A percentile compares a stretch with the other conserved stretches of the same genome.
Conservation (phyloP, 2,888 invertebrate genomes). For the Digitonthophagus gazella region DNA sequence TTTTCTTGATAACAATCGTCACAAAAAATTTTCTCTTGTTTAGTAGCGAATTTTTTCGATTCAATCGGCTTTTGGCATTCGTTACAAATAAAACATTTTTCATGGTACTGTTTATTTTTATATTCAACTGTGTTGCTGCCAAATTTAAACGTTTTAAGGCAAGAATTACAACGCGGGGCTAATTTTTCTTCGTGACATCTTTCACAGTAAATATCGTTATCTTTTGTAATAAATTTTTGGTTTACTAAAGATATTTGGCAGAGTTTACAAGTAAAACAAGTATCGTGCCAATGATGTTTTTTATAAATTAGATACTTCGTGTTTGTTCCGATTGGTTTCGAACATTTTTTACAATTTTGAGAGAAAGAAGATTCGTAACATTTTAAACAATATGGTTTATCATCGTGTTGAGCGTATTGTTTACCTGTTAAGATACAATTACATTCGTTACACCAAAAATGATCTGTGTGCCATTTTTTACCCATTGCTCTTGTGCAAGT, state of each 20-base stretch:
- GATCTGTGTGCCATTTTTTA: neutral
- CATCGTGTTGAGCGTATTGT: neutral
- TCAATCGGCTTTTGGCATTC: neutral
- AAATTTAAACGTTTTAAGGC: neutral
- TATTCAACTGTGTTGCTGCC: neutral
- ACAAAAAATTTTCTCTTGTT: neutral
- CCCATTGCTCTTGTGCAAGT: neutral
- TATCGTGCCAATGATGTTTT: neutral
- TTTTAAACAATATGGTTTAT: neutral
- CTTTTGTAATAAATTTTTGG: neutral
- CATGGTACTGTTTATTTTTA: neutral
- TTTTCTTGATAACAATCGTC: neutral
- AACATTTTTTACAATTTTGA: neutral
- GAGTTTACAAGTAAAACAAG: neutral
- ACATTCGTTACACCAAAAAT: neutral
- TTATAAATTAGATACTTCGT: neutral
- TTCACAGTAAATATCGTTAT: neutral
- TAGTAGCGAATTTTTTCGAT: neutral
- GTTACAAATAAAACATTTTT: neutral
- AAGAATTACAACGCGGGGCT: neutral
- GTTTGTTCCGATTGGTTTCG: neutral
- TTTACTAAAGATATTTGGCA: neutral
- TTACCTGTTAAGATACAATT: neutral
- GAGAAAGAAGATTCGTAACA: neutral
- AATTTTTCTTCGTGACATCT: neutral